Evolutionary conservation across 1,140 invertebrate species (phyloP), one percentile per base, ranked within the genome.

Genomic region (Aleiodes sp.): DNA sequence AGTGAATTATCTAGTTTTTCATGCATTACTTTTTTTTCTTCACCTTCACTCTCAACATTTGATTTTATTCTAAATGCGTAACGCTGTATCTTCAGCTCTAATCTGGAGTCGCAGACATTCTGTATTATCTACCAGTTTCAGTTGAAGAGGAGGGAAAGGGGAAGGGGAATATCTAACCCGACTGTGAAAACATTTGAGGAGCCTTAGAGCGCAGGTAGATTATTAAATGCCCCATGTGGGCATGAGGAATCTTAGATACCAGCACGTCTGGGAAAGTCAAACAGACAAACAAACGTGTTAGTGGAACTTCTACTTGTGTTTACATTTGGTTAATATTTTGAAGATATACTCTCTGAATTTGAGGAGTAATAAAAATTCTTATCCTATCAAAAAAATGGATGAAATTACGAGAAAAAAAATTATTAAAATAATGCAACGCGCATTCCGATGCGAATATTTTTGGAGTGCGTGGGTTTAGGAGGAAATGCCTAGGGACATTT

Each of bases 191-290:
- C 80, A 82, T 83, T 82, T 78, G 76, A 78, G 71, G 65, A 74
- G 76, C 74, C 72, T 75, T 76, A 78, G 79, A 59, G n/a, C 65
- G 75, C 76, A 82, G 79, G 81, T 79, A 80, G 77, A 76, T 75
- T 78, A 71, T 70, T 57, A 37, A 28, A 31, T 33, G 67, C 63
- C 59, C 9, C 70, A 65, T 73, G 62, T 71, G 77, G 75, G 73
- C n/a, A n/a, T n/a, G 70, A 29, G 26, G 61, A 64, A 72, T 72
- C 73, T 76, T 68, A 68, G 65, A 75, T 64, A n/a, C n/a, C n/a
- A n/a, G n/a, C 68, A 43, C 69, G 68, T 84, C 81, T 86, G 84
- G 82, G 84, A 86, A 86, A 86, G 83, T 86, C 75, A 86, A 86
- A 86, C 83, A 86, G 76, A 82, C 77, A 77, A 83, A 81, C 75